Base-by-base conservation (phyloP, 2,888 invertebrate genomes). In the Imbricaverruca yamaguchii region DNA sequence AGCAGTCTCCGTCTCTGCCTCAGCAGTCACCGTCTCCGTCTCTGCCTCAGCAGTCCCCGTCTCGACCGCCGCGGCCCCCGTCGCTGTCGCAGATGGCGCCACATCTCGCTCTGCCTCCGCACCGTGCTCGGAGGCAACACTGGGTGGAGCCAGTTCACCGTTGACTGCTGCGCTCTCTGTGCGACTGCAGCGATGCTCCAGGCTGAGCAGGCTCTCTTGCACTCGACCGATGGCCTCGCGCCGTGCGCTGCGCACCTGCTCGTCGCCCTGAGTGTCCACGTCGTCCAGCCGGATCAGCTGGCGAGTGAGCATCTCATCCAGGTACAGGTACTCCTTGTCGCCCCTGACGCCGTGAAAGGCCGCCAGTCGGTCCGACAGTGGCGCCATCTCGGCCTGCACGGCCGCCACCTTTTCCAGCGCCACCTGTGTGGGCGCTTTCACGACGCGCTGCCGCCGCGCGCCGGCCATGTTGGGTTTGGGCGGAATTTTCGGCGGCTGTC, bases 251-350 rank as follows among this genome's bases (percentile, higher is more conserved):
- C 97, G 90, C 81, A 98, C 94, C 85, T 93, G 93, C 81, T 96
- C 96, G 86, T 94, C 93, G 21, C 96, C 96, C 83, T 96, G 95
- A 0, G 96, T 94, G 86, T 97, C 96, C 83, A 98, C 93, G 85
- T 94, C 93, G 87, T 98, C 98, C 84, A 98, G 88, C 87, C 87
- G 87, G 53, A 85, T 80, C 84, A 98, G 91, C 87, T 95, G 94
- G 84, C 97, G 91, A 0, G 97, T 97, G 74, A 98, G 89, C 97
- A 98, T 97, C 89, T 98, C 98, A 86, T 98, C 98, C 82, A 98
- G 89, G 87, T 91, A 96, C 83, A 93, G 89, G 87, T 95, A 98
- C 84, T 92, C 91, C 86, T 94, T 95, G 86, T 94, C 93, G 85
- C 91, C 92, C 86, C 92, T 91, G 84, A 90, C 89, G 10, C 94